A percentile compares a stretch with the other conserved stretches of the same genome.
Conservation (phyloP, 2,888 invertebrate species). For the Plebejus anna region DNA sequence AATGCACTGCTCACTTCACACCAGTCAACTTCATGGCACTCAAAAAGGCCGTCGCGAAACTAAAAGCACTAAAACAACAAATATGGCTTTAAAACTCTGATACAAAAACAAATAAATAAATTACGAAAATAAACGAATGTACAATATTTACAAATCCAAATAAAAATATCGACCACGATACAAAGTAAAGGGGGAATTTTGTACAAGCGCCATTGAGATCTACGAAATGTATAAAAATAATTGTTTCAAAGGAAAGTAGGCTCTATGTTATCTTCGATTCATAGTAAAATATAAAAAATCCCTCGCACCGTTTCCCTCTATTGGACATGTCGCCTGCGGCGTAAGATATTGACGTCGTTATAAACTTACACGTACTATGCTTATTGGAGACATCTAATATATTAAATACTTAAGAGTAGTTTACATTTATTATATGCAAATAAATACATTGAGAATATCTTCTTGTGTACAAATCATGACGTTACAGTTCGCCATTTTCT, state of each 20-base stretch:
- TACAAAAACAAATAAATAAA: slow-evolving; percentile 71
- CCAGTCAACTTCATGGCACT: slow-evolving; percentile 50
- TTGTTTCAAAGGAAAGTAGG: slow-evolving; percentile 54
- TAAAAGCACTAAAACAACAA: slow-evolving; percentile 61
- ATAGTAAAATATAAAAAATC: slow-evolving; percentile 78
- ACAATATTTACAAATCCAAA: slow-evolving; percentile 72
- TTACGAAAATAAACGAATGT: slow-evolving; percentile 68
- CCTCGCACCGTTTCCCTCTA: slow-evolving; percentile 73
- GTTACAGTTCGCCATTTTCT: slow-evolving; percentile 13
- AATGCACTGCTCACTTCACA: neutral
- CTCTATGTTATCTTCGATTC: slow-evolving; percentile 74
- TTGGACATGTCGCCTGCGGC: slow-evolving; percentile 64
- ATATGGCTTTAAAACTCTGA: slow-evolving; percentile 63
- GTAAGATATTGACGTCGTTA: slow-evolving; percentile 62
- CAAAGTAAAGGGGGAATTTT: slow-evolving; percentile 59
- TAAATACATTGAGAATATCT: slow-evolving; percentile 27
- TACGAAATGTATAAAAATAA: slow-evolving; percentile 57
- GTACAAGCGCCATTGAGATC: slow-evolving; percentile 49
- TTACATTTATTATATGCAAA: slow-evolving; percentile 54
- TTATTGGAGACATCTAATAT: slow-evolving; percentile 74
- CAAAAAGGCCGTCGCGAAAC: slow-evolving; percentile 6
- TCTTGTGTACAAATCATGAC: slow-evolving; percentile 23
- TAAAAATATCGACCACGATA: slow-evolving; percentile 37
- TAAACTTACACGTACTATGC: slow-evolving; percentile 74
- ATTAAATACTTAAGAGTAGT: slow-evolving; percentile 73